phyloP scores from a whole-genome alignment of 2,888 invertebrate genomes.

The Mylabris sibirica region DNA sequence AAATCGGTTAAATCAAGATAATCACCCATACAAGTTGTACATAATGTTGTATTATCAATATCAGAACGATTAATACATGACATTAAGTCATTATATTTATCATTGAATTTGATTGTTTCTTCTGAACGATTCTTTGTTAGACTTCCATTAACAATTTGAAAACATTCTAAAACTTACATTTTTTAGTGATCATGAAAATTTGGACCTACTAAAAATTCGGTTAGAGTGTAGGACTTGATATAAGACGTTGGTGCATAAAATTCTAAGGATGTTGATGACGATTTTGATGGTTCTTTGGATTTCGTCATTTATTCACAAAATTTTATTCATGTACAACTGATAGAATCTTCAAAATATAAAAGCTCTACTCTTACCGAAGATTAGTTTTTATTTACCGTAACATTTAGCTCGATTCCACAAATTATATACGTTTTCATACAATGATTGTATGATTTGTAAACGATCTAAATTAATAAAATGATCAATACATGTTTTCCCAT shows the following conservation, averaged over 20 bases:
- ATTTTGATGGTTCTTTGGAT: too few species aligned
- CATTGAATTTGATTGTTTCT: constrained; percentile 63
- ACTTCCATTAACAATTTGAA: constrained; percentile 60
- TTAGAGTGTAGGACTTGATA: too few species aligned
- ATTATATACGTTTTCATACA: constrained; percentile 64
- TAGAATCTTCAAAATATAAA: too few species aligned
- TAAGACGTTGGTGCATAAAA: too few species aligned
- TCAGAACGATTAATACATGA: constrained; percentile 60
- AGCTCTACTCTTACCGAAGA: neutral
- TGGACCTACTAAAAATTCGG: too few species aligned
- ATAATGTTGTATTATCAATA: constrained; percentile 59
- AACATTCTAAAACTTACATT: constrained; percentile 64
- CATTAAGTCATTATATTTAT: constrained; percentile 61
- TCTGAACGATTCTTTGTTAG: constrained; percentile 61
- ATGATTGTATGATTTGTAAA: constrained; percentile 67
- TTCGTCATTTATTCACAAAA: too few species aligned
- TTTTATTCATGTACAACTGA: too few species aligned
- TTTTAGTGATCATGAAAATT: too few species aligned
- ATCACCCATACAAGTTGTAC: constrained; percentile 64
- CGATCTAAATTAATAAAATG: constrained; percentile 69
- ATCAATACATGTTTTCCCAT: constrained; percentile 67
- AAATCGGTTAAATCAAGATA: constrained; percentile 67
- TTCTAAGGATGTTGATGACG: too few species aligned
- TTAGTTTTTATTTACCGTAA: constrained; percentile 62
- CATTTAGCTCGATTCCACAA: constrained; percentile 72